phyloP scores from a whole-genome alignment of 2,113 vertebrate genomes.

The Epinephelus moara region DNA sequence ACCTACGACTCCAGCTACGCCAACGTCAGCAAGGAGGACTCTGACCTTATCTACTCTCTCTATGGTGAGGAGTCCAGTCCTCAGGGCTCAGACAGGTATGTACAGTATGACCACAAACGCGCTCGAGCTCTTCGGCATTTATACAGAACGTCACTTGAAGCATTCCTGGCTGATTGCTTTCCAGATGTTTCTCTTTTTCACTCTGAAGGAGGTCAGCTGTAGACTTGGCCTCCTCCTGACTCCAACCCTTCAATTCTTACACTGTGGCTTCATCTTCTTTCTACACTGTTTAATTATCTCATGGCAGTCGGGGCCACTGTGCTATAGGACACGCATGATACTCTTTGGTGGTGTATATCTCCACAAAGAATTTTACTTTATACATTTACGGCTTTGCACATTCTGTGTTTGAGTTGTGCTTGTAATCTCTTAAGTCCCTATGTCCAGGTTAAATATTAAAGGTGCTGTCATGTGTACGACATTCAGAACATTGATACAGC shows the following conservation, averaged over 20 bases:
- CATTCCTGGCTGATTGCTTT: conserved; percentile 54
- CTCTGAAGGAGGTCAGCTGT: conserved; percentile 23
- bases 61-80: conserved; percentile 92
- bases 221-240: neutral
- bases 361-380: neutral
- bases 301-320: neutral
- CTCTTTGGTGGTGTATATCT: neutral
- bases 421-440: neutral
- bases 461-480: too few relatives aligned
- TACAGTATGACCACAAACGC: neutral
- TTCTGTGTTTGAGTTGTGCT: too few relatives aligned
- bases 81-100: conserved; percentile 90
- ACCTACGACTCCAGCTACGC: conserved; percentile 96
- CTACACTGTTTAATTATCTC: neutral
- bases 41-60: conserved; percentile 92
- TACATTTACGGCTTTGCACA: neutral
- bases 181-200: conserved; percentile 59
- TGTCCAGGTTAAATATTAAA: neutral
- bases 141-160: conserved; percentile 22
- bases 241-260: neutral
- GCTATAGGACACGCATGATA: too few relatives aligned
- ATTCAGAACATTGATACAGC: too few relatives aligned
- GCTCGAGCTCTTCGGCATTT: neutral
- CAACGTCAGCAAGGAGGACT: conserved; percentile 96
- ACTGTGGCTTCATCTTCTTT: neutral